These are phyloP conservation scores for Drosophila colorata DNA, from an alignment of 2,888 invertebrate species.

Conservation along the genomic window DNA sequence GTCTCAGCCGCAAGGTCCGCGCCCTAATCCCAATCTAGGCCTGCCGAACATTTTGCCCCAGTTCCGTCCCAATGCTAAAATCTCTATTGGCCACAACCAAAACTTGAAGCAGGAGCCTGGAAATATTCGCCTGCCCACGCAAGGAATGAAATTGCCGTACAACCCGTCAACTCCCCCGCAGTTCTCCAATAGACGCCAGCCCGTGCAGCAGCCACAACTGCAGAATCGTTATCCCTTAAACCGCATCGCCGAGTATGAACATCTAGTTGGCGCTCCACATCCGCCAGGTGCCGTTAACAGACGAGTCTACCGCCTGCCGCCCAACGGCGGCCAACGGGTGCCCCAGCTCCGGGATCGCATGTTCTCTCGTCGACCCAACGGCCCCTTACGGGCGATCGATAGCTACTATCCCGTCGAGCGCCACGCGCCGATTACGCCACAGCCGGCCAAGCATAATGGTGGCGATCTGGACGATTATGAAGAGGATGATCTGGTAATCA, in stretches of 20 bases:
- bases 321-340: constrained; percentile 50
- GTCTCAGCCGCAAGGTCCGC: constrained; percentile 63
- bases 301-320: constrained; percentile 83
- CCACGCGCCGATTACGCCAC: constrained; percentile 62
- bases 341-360: constrained; percentile 64
- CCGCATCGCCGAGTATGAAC: constrained; percentile 80
- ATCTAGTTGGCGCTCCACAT: constrained; percentile 64
- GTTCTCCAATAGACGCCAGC: constrained; percentile 82
- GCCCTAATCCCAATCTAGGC: constrained; percentile 70
- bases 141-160: constrained; percentile 69
- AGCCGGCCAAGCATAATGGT: constrained; percentile 61
- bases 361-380: constrained; percentile 72
- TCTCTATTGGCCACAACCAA: constrained; percentile 85
- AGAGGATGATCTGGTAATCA: constrained; percentile 85
- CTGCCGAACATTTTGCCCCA: constrained; percentile 90
- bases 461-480: constrained; percentile 77
- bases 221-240: constrained; percentile 81
- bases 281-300: constrained; percentile 77
- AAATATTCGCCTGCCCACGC: constrained; percentile 78
- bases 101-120: constrained; percentile 82
- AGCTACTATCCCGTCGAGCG: constrained; percentile 76
- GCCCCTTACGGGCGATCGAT: constrained; percentile 60
- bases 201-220: constrained; percentile 71
- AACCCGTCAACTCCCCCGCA: constrained; percentile 76
- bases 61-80: constrained; percentile 89